These are phyloP conservation scores for Oreochromis niloticus DNA, from an alignment of 2,113 vertebrate species.

Conservation along the genomic window DNA sequence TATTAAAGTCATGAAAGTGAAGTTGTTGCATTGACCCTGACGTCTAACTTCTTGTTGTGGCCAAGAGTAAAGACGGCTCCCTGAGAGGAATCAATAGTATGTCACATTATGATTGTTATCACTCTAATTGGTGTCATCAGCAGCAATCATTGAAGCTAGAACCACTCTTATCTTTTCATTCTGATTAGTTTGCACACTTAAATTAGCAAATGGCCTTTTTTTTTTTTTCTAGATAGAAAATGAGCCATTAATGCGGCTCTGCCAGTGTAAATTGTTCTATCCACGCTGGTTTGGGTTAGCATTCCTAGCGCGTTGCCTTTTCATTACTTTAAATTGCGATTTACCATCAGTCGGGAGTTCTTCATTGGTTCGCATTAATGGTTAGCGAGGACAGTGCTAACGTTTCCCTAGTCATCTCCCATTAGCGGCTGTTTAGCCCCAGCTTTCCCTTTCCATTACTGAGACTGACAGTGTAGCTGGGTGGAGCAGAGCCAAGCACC, in stretches of 20 bases:
- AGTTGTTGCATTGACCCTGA: background rate
- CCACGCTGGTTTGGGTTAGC: background rate
- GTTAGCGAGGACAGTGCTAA: conserved; percentile 35
- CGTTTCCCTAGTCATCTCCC: conserved; percentile 55
- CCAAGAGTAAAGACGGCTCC: background rate
- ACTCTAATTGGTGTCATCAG: background rate
- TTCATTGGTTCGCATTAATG: conserved; percentile 38
- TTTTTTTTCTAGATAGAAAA: background rate
- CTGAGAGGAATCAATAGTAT: background rate
- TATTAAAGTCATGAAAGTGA: background rate
- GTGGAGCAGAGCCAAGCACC: conserved; percentile 17
- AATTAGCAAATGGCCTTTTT: background rate
- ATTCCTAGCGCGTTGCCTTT: background rate
- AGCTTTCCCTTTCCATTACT: conserved; percentile 56
- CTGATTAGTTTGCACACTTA: background rate
- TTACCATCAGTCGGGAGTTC: background rate
- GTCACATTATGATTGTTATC: background rate
- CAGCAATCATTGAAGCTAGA: background rate
- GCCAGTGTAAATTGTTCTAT: background rate
- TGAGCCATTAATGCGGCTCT: background rate
- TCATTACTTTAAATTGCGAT: conserved; percentile 25
- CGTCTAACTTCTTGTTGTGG: background rate
- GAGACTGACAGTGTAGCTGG: conserved; percentile 49
- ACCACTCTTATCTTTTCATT: background rate
- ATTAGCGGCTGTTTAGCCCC: conserved; percentile 57